Percentiles rank a stretch among this genome's conserved stretches.
Conservation (phyloP, 2,797 vertebrate genomes). For the Pseudocheirus occidentalis region DNA sequence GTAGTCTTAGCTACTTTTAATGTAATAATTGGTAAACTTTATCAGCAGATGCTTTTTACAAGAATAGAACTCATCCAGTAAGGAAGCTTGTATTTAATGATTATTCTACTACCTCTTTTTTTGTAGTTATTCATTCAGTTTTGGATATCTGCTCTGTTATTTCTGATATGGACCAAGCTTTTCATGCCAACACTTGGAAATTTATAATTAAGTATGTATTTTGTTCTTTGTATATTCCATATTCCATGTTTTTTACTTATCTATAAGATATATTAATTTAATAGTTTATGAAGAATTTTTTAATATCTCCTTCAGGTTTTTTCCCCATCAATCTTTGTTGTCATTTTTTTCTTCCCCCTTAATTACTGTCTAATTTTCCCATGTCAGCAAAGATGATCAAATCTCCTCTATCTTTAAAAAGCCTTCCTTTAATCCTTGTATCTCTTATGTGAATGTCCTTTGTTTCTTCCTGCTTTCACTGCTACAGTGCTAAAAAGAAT, state of each 20-base stretch:
- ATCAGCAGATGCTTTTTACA: conserved; percentile 9
- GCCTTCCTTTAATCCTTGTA: neutral
- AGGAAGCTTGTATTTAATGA: conserved; percentile 45
- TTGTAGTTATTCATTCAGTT: conserved; percentile 92
- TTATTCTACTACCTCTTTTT: conserved; percentile 56
- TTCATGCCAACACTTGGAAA: conserved; percentile 98
- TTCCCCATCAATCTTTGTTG: neutral
- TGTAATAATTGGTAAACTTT: neutral
- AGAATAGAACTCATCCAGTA: neutral
- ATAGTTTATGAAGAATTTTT: neutral
- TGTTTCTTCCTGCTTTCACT: neutral
- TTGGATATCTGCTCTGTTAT: conserved; percentile 94
- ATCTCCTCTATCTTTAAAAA: neutral
- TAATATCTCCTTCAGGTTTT: neutral
- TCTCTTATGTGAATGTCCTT: neutral
- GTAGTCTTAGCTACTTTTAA: neutral
- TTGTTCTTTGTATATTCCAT: conserved; percentile 18
- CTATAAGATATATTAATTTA: conserved; percentile 15
- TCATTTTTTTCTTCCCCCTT: neutral
- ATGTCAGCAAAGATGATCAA: neutral
- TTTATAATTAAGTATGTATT: conserved; percentile 95
- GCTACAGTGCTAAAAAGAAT: neutral
- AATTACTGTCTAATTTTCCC: neutral
- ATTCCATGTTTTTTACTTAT: conserved; percentile 31
- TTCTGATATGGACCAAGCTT: conserved; percentile 93